Evolutionary conservation across 1,140 invertebrate species (phyloP), one percentile per base, ranked within the genome.

Genomic region (Nixonia krombeini): DNA sequence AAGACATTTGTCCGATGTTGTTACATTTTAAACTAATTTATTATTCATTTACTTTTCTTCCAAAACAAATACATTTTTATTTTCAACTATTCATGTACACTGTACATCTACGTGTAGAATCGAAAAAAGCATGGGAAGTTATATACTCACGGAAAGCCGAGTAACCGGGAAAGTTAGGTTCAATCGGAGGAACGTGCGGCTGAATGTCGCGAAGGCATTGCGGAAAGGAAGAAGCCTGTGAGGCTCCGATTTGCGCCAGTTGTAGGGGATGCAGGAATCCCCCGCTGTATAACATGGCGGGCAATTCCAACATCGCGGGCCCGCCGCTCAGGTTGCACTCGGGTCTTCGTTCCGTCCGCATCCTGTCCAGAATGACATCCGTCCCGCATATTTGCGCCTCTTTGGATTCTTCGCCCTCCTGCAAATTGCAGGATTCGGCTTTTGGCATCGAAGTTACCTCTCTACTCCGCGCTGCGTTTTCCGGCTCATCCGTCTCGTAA

Each of bases 91-190:
- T n/a, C n/a, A n/a, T n/a, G n/a, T n/a, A n/a, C n/a, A n/a, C n/a
- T n/a, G n/a, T n/a, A n/a, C n/a, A n/a, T n/a, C n/a, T n/a, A n/a
- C n/a, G n/a, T n/a, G n/a, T n/a, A n/a, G n/a, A n/a, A n/a, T n/a
- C n/a, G n/a, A n/a, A n/a, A n/a, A n/a, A n/a, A n/a, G n/a, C n/a
- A n/a, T n/a, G n/a, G n/a, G n/a, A n/a, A n/a, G n/a, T n/a, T n/a
- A n/a, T n/a, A n/a, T 38, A 78, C 82, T 83, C 55, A 84, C 83
- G 42, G 49, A 81, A 84, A n/a, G 80, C 82, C 3, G 80, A 80
- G 47, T 80, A 75, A 62, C 81, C 78, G 44, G 80, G 70, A 1
- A 80, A 70, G 52, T 78, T 75, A 21, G 72, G 72, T n/a, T 82
- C 79, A 12, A 61, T 46, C 8, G 67, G 26, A 16, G 67, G 44